Evolutionary conservation across 2,113 vertebrate species (phyloP).

Genomic region (Dicerorhinus sumatrensis): DNA sequence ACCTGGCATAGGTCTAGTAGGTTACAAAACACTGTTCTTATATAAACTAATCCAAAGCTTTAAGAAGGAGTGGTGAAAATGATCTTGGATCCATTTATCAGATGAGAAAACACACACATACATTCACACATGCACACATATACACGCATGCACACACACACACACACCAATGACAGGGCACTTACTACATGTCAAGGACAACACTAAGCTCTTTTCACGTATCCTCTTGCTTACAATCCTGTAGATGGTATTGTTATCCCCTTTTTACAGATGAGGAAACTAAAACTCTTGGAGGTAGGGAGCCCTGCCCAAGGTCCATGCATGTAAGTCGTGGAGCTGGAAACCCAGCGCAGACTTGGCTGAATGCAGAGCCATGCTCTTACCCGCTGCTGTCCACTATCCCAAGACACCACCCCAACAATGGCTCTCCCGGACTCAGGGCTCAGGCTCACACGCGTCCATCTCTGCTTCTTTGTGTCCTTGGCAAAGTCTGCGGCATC

Average conservation of each 20-base stretch:
- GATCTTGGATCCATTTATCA: not conserved
- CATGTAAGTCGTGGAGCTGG: accelerated
- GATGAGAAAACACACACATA: not conserved
- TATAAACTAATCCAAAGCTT: not conserved
- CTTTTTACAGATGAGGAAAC: not conserved
- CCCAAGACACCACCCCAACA: accelerated
- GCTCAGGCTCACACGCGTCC: not conserved
- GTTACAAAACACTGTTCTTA: not conserved
- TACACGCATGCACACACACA: accelerated
- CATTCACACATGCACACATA: accelerated
- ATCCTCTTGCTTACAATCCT: not conserved
- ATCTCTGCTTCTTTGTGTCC: not conserved
- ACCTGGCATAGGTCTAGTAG: not conserved
- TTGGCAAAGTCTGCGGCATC: not conserved
- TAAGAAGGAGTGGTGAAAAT: not conserved
- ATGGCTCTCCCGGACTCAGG: accelerated
- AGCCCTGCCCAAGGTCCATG: no score
- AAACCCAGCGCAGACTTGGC: not conserved
- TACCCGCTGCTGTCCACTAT: accelerated
- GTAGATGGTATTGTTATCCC: no score
- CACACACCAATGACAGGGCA: not conserved
- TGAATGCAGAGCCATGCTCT: not conserved
- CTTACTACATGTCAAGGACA: not conserved
- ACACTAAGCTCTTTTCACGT: accelerated
- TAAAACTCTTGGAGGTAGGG: not conserved